phyloP scores from a whole-genome alignment of 1,140 invertebrate genomes.

The Plutomurus gul region DNA sequence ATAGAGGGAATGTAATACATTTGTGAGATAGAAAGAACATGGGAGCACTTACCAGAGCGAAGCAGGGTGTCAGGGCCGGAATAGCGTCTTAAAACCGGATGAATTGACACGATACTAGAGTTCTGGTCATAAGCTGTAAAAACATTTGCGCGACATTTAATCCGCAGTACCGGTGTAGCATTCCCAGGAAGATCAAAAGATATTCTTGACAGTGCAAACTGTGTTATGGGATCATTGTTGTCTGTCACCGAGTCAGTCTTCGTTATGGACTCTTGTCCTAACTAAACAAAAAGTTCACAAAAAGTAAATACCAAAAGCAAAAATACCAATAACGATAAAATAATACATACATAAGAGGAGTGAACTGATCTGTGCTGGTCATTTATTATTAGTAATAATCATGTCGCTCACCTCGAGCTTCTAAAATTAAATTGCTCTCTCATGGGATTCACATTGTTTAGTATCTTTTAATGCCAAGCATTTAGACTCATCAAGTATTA shows the following conservation, averaged over 20 bases:
- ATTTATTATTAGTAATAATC: too few species aligned
- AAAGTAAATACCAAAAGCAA: too few species aligned
- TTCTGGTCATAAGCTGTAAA: slow-evolving; percentile 42
- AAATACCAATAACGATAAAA: too few species aligned
- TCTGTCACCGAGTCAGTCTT: slow-evolving; percentile 37
- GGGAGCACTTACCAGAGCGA: slow-evolving; percentile 30
- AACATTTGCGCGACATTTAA: slow-evolving; percentile 41
- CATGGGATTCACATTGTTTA: too few species aligned
- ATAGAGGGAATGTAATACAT: not conserved
- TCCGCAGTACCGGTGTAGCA: slow-evolving; percentile 30
- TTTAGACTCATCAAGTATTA: too few species aligned
- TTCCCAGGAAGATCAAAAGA: slow-evolving; percentile 48
- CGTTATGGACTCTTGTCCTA: not conserved
- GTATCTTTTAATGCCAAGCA: too few species aligned
- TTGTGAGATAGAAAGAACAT: not conserved
- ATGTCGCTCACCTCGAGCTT: too few species aligned
- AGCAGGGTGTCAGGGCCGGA: slow-evolving; percentile 48
- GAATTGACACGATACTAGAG: slow-evolving; percentile 11
- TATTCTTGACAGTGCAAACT: slow-evolving; percentile 27
- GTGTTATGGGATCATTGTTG: not conserved
- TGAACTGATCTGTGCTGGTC: too few species aligned
- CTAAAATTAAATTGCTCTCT: too few species aligned
- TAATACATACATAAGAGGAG: too few species aligned
- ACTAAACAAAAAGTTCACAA: not conserved
- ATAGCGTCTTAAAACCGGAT: slow-evolving; percentile 34